Evolutionary conservation across 2,797 vertebrate genomes (phyloP).

Genomic region (Glossophaga mutica): DNA sequence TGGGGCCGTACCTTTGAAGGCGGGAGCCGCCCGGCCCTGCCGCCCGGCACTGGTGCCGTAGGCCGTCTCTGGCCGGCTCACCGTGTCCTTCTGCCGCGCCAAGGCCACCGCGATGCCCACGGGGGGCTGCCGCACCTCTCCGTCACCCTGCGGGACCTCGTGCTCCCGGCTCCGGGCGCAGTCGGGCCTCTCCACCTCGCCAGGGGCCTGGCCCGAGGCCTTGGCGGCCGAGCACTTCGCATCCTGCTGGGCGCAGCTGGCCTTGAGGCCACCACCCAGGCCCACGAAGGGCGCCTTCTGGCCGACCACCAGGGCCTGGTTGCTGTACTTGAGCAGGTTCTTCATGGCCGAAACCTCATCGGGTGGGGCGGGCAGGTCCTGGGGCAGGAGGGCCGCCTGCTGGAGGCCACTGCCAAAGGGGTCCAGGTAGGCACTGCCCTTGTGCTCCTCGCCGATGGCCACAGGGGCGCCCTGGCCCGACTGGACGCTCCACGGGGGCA

Average conservation of each 20-base stretch:
- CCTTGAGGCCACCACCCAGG: conserved; percentile 88
- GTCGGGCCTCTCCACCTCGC: conserved; percentile 89
- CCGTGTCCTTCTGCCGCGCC: conserved; percentile 92
- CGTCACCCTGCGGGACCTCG: conserved; percentile 87
- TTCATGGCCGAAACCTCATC: conserved; percentile 95
- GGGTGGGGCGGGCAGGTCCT: conserved; percentile 82
- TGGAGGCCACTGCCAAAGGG: conserved; percentile 83
- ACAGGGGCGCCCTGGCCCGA: conserved; percentile 81
- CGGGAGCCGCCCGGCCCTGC: conserved; percentile 81
- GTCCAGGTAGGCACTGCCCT: conserved; percentile 90
- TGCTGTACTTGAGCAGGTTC: conserved; percentile 95
- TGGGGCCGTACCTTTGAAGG: conserved; percentile 80
- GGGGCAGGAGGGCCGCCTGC: conserved; percentile 79
- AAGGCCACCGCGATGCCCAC: conserved; percentile 96
- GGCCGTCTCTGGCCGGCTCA: conserved; percentile 84
- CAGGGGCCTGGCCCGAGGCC: conserved; percentile 85
- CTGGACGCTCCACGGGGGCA: conserved; percentile 82
- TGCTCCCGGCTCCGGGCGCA: conserved; percentile 88
- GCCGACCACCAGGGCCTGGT: conserved; percentile 90
- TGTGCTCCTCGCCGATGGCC: conserved; percentile 84
- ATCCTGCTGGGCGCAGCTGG: conserved; percentile 91
- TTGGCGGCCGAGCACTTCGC: conserved; percentile 86
- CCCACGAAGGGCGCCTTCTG: conserved; percentile 92
- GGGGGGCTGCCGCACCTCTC: conserved; percentile 94
- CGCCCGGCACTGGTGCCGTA: conserved; percentile 82